Base-by-base conservation (phyloP, 2,113 vertebrate species). In the Cephalophus harveyi region DNA sequence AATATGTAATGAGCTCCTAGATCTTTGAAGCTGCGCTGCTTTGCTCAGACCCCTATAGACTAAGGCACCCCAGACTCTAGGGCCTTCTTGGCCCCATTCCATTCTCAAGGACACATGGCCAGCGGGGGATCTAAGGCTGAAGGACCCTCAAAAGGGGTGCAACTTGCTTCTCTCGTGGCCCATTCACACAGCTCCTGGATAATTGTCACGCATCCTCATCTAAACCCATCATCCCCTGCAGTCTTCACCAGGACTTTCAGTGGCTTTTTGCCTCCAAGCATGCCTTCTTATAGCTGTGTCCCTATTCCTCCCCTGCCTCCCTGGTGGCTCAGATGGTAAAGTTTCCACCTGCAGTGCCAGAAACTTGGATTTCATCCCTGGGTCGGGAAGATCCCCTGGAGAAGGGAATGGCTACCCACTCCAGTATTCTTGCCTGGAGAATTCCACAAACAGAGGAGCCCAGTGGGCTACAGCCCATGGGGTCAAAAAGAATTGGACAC, bases 1-100 rank as follows among this genome's bases (percentile, higher is more conserved):
- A 57, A 59, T 87, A 15, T 19, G 3, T 64, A 55, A 95, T 83
- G 91, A 87, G 76, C 30, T 36, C 52, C 3, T 9, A 5, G 62
- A 76, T 64, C 92, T 97, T 97, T 82, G 96, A 96, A 95, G 78
- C 17, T 23, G 6, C 4, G 8, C 15, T 10, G 1, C 28, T 88
- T 87, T 33, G 64, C 87, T 88, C 57, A 94, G 85, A 48, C 43
- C 27, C 57, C 52, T 76, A 25, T 27, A 25, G 48, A n/a, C 50
- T 10, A n/a, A 67, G 93, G 23, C n/a, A 30, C 60, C 12, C 55
- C 27, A 25, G 78, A 57, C 55, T 40, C 14, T 7, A 15, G 59
- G 54, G 57, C 40, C 36, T 84, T 59, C 30, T 5, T 82, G 78
- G 50, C 6, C 48, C 64, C 3, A 0, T 74, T 78, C 13, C 19